Evolutionary conservation across 2,797 vertebrate genomes (phyloP), one percentile per base, ranked within the genome.

Genomic region (Vireo griseus): DNA sequence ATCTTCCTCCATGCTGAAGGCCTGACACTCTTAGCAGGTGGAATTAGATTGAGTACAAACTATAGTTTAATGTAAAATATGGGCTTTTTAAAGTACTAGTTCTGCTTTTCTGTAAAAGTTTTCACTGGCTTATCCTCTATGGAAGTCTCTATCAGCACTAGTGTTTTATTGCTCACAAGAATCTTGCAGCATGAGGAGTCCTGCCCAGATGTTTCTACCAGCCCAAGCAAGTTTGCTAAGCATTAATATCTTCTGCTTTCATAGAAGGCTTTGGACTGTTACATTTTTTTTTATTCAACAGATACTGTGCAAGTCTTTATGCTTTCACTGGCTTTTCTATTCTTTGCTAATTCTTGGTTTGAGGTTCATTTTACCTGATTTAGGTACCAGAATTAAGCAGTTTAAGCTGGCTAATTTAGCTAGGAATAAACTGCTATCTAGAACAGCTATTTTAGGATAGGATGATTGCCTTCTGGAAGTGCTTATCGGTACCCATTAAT

Each of bases 401-500:
- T 77, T 85, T 82, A 82, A 89, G 4, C 1, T 83, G 48, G 40
- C 19, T 82, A 87, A 94, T 95, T 95, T 94, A 89, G 11, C 71
- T 57, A 76, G n/a, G 48, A 94, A 95, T 63, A 89, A 87, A 89
- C 61, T 89, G 39, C 33, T 89, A 39, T 45, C 13, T 22, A 57
- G 92, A 37, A 82, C 45, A 79, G 39, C 11, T 91, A 57, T 76
- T 92, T 94, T 59, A 89, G 63, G 37, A 85, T 82, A 52, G 87
- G 68, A 85, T 77, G 45, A 87, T 91, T 79, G 37, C 52, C 33
- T 89, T 91, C 48, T 94, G 57, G 74, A 93, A 89, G 63, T 57
- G 62, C 66, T 94, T 90, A 86, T 93, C 6, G 6, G 59, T 67
- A 74, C 76, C 63, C 37, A 79, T 87, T 94, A 87, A 87, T 93